phyloP scores from a whole-genome alignment of 2,113 vertebrate species.

The Plecturocebus donacophilus region DNA sequence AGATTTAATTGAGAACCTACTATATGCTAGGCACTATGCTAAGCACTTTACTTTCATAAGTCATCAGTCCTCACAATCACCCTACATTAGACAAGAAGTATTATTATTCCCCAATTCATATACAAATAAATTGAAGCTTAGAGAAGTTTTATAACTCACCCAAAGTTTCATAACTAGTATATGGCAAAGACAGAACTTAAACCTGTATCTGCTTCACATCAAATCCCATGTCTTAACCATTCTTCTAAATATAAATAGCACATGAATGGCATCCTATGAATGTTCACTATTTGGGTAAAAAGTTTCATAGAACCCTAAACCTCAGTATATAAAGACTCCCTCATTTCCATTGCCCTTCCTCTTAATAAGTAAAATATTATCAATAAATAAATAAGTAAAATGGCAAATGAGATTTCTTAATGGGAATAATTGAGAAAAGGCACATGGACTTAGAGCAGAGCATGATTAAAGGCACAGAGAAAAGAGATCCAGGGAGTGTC shows the following conservation, averaged over 20 bases:
- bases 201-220: background rate
- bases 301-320: too few relatives aligned
- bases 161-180: background rate
- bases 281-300: too few relatives aligned
- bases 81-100: background rate
- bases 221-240: background rate
- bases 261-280: background rate
- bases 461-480: background rate
- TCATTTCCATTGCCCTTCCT: too few relatives aligned
- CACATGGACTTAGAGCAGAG: background rate
- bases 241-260: background rate
- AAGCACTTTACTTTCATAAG: background rate
- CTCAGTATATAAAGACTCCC: too few relatives aligned
- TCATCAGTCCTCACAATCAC: background rate
- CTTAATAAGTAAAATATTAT: too few relatives aligned
- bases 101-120: background rate
- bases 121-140: background rate
- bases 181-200: background rate
- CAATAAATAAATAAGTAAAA: background rate
- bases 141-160: background rate
- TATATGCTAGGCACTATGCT: background rate
- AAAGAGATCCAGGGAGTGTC: fast-evolving
- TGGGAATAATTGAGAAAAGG: background rate
- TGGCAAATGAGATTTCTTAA: background rate
- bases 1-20: constrained; percentile 4